Base-by-base conservation (phyloP, 2,797 vertebrate species). In the Urosaurus nigricauda region DNA sequence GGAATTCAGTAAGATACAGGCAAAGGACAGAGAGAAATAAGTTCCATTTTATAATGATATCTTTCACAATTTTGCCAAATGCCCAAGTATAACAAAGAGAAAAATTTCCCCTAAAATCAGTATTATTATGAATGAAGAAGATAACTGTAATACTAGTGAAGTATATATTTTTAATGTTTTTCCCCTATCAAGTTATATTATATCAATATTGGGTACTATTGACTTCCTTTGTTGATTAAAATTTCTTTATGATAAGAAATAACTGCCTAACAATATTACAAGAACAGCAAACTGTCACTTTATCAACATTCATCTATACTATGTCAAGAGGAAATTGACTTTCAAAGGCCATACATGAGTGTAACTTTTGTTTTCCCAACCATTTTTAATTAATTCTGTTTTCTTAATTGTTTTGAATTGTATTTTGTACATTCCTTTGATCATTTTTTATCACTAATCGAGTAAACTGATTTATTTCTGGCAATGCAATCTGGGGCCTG, bases 171-270 rank as follows among this genome's bases (percentile, higher is more conserved):
- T 68, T 43, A 26, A 29, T 70, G 90, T 92, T 88, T 47, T 21
- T 5, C 86, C 84, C 90, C 80, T 26, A 53, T 16, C 21, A 35
- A 75, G 87, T 89, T 24, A 43, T 21, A 90, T 56, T 56, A 24
- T 29, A 88, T 58, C 26, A 89, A 94, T 87, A 5, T 16, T 35
- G 85, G 47, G 68, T 84, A 89, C 84, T 35, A 5, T 83, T 91
- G 47, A 88, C 85, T 65, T 78, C 88, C 92, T 92, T 92, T 68
- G 65, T 32, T 79, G 53, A 85, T 90, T 91, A 89, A 85, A 90
- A 87, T 93, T 78, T 60, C 13, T 11, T 65, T 88, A 6, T 94
- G 93, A 89, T 86, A 92, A 92, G 70, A 68, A 82, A 87, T 65
- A 91, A 91, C 82, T 43, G 90, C 68, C 63, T 73, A 84, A 89